These are phyloP conservation scores for Hydrotaea diabolus DNA, from an alignment of 2,888 invertebrate genomes.

Conservation along the genomic window DNA sequence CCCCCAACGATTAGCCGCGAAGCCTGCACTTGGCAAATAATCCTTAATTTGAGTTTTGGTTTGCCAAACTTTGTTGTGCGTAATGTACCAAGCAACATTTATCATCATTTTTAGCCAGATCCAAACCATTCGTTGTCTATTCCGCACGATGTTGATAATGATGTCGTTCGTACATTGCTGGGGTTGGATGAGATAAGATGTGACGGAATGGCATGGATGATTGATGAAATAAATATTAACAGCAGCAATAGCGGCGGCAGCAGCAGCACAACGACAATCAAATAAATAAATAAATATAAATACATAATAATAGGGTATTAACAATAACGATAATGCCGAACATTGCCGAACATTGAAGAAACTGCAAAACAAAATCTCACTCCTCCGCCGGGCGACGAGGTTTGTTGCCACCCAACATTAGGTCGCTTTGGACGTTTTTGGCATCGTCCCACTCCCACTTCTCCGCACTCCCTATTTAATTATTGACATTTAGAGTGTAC, in stretches of 20 bases:
- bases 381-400: neutral
- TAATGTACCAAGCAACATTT: neutral
- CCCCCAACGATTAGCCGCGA: neutral
- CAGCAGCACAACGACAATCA: neutral
- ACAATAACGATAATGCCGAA: neutral
- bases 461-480: too few relatives aligned
- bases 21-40: neutral
- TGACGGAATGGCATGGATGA: neutral
- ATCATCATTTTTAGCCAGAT: slow-evolving; percentile 7
- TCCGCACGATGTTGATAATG: neutral
- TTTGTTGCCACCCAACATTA: neutral
- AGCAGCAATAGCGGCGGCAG: neutral
- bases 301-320: neutral
- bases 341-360: neutral
- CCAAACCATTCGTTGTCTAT: neutral
- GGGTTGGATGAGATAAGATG: too few relatives aligned
- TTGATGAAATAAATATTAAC: slow-evolving; percentile 18
- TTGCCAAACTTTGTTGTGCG: slow-evolving; percentile 16
- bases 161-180: neutral
- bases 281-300: slow-evolving; percentile 17
- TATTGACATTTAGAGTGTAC: slow-evolving; percentile 17
- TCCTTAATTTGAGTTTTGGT: slow-evolving; percentile 14
- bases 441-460: neutral
- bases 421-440: neutral
- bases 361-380: neutral